Evolutionary conservation across 2,888 invertebrate species (phyloP).

Genomic region (Oscheius sp.): DNA sequence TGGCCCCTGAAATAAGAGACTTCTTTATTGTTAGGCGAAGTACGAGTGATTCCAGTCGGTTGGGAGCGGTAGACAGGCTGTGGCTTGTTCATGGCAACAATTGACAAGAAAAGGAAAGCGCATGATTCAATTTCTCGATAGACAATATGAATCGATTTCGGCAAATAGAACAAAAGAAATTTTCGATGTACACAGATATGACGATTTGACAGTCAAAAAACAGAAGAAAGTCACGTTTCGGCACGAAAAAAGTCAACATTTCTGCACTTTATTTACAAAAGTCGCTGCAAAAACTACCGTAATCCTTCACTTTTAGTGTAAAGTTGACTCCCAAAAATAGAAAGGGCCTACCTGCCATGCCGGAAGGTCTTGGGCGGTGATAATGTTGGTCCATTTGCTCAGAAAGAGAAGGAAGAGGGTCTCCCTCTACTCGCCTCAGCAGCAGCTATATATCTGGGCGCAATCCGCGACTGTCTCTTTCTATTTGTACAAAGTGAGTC

Average conservation of each 20-base stretch:
- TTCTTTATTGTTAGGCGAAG: neutral
- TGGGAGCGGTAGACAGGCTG: constrained; percentile 28
- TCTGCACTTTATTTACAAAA: neutral
- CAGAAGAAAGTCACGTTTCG: neutral
- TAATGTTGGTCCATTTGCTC: constrained; percentile 48
- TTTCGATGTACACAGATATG: constrained; percentile 1
- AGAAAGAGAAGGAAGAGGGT: neutral
- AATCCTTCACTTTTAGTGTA: neutral
- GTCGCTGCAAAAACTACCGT: neutral
- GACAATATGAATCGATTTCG: neutral
- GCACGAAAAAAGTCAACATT: neutral
- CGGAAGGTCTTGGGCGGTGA: constrained; percentile 59
- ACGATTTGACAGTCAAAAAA: neutral
- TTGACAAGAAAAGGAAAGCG: neutral
- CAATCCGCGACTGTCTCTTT: constrained; percentile 24
- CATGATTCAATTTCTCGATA: too few species aligned
- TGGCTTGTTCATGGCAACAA: constrained; percentile 18
- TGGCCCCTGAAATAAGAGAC: constrained; percentile 40
- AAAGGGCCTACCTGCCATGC: constrained; percentile 41
- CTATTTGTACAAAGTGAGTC: constrained; percentile 30
- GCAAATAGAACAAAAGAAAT: neutral
- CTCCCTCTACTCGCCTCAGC: neutral
- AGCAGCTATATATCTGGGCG: constrained; percentile 27
- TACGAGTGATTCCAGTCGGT: constrained; percentile 27
- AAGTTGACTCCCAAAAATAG: neutral